Percentiles rank a stretch among this genome's conserved stretches.
Evolutionary conservation across 2,888 invertebrate species (phyloP).

Genomic region (Cremastinae sp.): DNA sequence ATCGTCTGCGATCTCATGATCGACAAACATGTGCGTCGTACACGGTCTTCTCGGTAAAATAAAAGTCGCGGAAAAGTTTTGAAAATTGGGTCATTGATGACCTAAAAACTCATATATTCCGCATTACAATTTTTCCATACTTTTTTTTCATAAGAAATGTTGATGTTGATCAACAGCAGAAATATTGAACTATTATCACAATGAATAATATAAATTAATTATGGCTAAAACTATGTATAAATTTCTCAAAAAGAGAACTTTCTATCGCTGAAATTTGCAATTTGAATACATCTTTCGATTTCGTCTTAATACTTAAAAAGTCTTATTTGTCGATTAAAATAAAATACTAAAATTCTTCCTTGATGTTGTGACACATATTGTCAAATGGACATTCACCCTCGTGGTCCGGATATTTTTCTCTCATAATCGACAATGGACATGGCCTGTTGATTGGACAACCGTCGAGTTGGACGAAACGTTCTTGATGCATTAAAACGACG

Average conservation of each 20-base stretch:
- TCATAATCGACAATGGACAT: conserved; percentile 85
- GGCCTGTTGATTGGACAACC: conserved; percentile 84
- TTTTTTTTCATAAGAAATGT: too few species aligned
- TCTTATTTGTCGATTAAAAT: not conserved
- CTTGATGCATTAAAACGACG: conserved; percentile 88
- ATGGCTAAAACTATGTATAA: too few species aligned
- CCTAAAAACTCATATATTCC: not conserved
- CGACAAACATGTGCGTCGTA: conserved; percentile 9
- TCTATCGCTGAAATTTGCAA: too few species aligned
- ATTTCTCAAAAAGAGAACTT: too few species aligned
- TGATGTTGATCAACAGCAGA: too few species aligned
- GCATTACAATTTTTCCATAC: too few species aligned
- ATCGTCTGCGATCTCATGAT: not conserved
- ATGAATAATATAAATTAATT: too few species aligned
- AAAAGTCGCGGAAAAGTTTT: conserved; percentile 16
- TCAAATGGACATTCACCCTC: conserved; percentile 86
- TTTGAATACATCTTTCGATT: too few species aligned
- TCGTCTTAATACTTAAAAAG: not conserved
- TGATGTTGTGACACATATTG: conserved; percentile 83
- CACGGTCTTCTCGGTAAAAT: conserved; percentile 36
- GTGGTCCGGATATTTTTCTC: conserved; percentile 83
- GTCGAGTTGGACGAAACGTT: conserved; percentile 85
- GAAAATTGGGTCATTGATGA: not conserved
- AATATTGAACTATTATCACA: too few species aligned
- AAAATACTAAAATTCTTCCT: not conserved